These are phyloP conservation scores for Tineola bisselliella DNA, from an alignment of 2,888 invertebrate species.

Conservation along the genomic window DNA sequence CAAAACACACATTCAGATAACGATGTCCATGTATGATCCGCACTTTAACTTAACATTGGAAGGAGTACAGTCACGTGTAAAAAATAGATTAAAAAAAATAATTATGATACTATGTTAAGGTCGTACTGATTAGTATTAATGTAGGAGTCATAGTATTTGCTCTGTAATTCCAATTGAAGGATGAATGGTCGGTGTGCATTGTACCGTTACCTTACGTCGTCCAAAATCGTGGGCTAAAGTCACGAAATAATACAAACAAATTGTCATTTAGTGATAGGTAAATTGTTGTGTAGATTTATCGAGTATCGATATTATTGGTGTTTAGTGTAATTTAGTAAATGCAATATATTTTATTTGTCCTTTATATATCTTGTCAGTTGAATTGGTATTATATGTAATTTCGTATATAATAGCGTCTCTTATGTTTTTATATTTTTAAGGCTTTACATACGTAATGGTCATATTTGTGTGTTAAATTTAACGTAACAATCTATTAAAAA, in stretches of 20 bases:
- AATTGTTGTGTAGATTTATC: background rate
- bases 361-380: too few species aligned
- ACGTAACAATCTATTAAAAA: too few species aligned
- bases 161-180: constrained; percentile 1
- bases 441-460: too few species aligned
- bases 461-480: too few species aligned
- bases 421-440: too few species aligned
- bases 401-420: too few species aligned
- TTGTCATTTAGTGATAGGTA: background rate
- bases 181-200: constrained; percentile 2
- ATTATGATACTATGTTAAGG: background rate
- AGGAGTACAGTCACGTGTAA: too few species aligned
- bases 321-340: background rate
- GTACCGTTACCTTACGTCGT: background rate
- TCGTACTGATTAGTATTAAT: background rate
- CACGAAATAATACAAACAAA: constrained; percentile 5
- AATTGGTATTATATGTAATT: too few species aligned
- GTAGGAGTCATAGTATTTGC: background rate
- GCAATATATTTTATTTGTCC: too few species aligned
- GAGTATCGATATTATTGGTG: background rate
- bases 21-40: too few species aligned
- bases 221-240: constrained; percentile 5
- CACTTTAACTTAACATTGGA: too few species aligned
- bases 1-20: too few species aligned
- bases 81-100: background rate